Evolutionary conservation across 2,113 vertebrate species (phyloP), one percentile per base, ranked within the genome.

Genomic region (Cygnus atratus): DNA sequence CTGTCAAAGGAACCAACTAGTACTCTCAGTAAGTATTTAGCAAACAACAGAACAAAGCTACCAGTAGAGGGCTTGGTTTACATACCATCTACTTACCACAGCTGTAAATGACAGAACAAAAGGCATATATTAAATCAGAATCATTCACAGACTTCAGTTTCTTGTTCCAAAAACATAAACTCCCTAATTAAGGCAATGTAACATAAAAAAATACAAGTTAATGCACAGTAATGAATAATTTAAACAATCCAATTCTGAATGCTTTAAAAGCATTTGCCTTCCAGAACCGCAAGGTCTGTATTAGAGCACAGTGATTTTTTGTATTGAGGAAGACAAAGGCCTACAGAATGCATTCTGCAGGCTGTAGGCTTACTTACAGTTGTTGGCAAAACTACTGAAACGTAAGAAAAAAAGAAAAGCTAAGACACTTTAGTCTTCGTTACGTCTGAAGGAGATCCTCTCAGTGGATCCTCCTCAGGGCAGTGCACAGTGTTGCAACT

Each of bases 61-160:
- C 94, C 95, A 94, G 83, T 2, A 96, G 95, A 84, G 92, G 95
- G 94, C 92, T 93, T 86, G 52, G 28, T 15, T 95, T 57, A 17
- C 63, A 7, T 8, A 33, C 39, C 18, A 59, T 41, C n/a, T 25
- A 37, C 48, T 90, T 37, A 79, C 6, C 31, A 54, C 18, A 55
- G 72, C 72, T 55, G 39, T 26, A 41, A 89, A 16, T 19, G 37
- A 79, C 75, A 14, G 33, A 72, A 63, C 67, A 62, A 14, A 74
- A 61, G 14, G 35, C 25, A 2, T 9, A 2, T 4, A 66, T 4
- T 46, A 54, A 19, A 80, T 9, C 28, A 70, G 37, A 66, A 58
- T 14, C 55, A 29, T 17, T 52, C 5, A 13, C 1, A 1, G 2
- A 61, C 19, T 73, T 0, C 58, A 16, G 28, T 28, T 46, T 8